A percentile compares a stretch with the other conserved stretches of the same genome.
Conservation (phyloP, 2,797 vertebrate species). For the Gymnothorax javanicus region DNA sequence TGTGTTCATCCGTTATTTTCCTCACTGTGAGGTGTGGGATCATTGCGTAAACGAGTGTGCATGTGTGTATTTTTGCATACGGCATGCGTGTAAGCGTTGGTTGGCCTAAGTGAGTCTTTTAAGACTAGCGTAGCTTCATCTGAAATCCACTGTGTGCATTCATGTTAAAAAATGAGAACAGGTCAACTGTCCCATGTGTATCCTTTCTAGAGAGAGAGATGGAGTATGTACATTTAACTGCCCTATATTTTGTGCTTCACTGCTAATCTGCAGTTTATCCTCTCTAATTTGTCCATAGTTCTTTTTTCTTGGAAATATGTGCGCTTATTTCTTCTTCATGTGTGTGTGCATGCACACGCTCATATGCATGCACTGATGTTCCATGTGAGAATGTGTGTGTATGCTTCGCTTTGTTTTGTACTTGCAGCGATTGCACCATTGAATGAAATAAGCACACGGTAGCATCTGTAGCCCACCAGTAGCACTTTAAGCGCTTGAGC, state of each 20-base stretch:
- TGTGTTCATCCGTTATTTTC: background rate
- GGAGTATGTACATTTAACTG: background rate
- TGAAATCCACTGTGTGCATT: background rate
- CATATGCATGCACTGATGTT: background rate
- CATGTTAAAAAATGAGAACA: background rate
- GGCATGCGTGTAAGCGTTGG: constrained; percentile 36
- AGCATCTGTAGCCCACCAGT: too few relatives aligned
- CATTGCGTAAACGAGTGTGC: background rate
- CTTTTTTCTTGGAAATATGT: background rate
- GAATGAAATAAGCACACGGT: too few relatives aligned
- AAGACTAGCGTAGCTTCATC: background rate
- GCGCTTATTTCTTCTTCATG: background rate
- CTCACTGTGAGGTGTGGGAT: background rate
- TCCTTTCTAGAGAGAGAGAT: background rate
- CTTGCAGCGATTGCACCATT: too few relatives aligned
- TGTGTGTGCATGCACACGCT: background rate
- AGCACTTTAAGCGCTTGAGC: too few relatives aligned
- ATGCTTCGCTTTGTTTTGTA: too few relatives aligned
- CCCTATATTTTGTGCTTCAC: background rate
- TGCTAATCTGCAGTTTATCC: background rate
- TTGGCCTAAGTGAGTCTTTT: background rate
- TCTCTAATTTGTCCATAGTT: background rate
- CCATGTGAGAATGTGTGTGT: background rate
- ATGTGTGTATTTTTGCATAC: constrained; percentile 24
- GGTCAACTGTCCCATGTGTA: background rate